Evolutionary conservation across 2,797 vertebrate species (phyloP), one percentile per base, ranked within the genome.

Genomic region (Distichodus sexfasciatus): DNA sequence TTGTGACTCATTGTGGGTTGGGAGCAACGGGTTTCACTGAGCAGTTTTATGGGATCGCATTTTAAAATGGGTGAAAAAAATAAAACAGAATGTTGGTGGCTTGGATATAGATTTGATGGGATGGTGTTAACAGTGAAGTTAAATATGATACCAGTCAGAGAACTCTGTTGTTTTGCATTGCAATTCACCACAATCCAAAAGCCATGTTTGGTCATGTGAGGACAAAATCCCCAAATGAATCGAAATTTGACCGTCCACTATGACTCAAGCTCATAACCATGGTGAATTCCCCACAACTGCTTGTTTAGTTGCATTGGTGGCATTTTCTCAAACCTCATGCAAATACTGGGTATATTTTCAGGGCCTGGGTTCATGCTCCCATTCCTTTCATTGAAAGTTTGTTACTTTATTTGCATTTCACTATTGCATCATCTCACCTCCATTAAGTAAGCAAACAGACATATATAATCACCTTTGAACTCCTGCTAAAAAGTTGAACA

Each of bases 161-260:
- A 88, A 85, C 66, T 67, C 79, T 80, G 89, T 86, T 88, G 46
- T 81, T 87, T 84, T 85, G 84, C 81, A 83, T 77, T 79, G 71
- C 69, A 72, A 75, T 60, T 70, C 76, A 81, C 81, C 71, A 15
- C 79, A 78, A 79, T 81, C 84, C 78, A 82, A 60, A 62, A 57
- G 17, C 69, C 58, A 66, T 9, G 33, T 71, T 53, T 76, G 88
- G 87, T 89, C 78, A 64, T 80, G 69, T 77, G 61, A 88, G 89
- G 87, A 90, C 88, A 84, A 73, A 5, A 69, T 77, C 80, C 74
- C 76, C 65, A 44, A 3, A 68, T 77, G 77, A 78, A 83, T 84
- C 74, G 75, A 81, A 81, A 85, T 81, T 46, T 65, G 76, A 82
- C 72, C 54, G 82, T 80, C 76, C 72, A 66, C 57, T 33, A 36